Percentiles rank a stretch among this genome's conserved stretches.
Conservation (phyloP, 2,113 vertebrate species). For the Ictidomys tridecemlineatus region DNA sequence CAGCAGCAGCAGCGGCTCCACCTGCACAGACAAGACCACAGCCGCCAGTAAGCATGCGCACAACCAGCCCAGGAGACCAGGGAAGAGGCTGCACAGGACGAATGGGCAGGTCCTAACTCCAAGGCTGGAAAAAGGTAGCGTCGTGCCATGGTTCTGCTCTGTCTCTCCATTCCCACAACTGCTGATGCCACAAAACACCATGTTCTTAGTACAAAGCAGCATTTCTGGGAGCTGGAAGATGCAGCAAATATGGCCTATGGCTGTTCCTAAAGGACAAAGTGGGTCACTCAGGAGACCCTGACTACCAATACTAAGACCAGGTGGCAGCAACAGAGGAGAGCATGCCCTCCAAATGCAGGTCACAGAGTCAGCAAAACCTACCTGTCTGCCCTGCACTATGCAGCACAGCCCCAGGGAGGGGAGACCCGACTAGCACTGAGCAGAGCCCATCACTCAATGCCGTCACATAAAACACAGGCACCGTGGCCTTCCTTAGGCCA, state of each 20-base stretch:
- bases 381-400: not conserved
- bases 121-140: not conserved
- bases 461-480: not conserved
- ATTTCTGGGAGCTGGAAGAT: not conserved
- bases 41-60: fast-evolving
- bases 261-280: not conserved
- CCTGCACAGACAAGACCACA: slow-evolving; percentile 83
- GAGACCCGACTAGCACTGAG: not conserved
- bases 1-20: slow-evolving; percentile 95
- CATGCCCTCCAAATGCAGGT: not conserved
- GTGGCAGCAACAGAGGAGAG: not conserved
- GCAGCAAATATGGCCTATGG: fast-evolving
- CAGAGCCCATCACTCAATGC: not conserved
- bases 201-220: not conserved
- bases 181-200: not conserved
- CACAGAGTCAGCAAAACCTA: fast-evolving
- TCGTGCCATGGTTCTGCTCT: not conserved
- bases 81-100: fast-evolving
- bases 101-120: too few species aligned
- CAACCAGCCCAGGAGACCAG: too few species aligned
- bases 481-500: fast-evolving
- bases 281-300: not conserved
- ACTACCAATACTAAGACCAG: not conserved
- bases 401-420: not conserved
- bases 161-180: not conserved